Conservation (phyloP, 2,113 vertebrate genomes). For the Rhabdornis inornatus region DNA sequence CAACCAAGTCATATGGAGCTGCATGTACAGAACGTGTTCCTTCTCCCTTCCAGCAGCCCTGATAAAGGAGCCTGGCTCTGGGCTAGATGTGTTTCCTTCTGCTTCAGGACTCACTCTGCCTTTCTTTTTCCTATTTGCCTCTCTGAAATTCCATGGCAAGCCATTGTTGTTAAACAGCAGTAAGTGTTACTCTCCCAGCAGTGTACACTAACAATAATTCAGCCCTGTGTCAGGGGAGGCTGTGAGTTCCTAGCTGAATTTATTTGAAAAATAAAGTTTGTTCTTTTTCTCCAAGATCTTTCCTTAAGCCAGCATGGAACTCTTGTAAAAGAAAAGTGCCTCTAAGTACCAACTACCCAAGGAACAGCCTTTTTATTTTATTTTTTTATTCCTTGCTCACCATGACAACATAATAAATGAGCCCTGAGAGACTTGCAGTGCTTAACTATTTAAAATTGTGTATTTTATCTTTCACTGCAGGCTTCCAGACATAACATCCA, state of each 20-base stretch:
- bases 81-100: conserved; percentile 7
- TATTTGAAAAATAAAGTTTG: conserved; percentile 74
- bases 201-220: conserved; percentile 66
- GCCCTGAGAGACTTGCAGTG: conserved; percentile 54
- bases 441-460: conserved; percentile 63
- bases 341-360: conserved; percentile 69
- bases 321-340: conserved; percentile 74
- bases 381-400: conserved; percentile 70
- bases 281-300: conserved; percentile 59
- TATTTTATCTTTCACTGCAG: conserved; percentile 53
- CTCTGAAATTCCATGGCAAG: conserved; percentile 44
- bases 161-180: conserved; percentile 54
- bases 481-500: conserved; percentile 58
- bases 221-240: conserved; percentile 46
- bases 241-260: conserved; percentile 64
- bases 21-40: not conserved
- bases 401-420: conserved; percentile 74
- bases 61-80: not conserved
- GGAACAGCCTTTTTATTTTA: conserved; percentile 65
- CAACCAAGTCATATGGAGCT: not conserved
- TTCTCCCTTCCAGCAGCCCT: not conserved
- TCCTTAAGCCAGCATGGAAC: conserved; percentile 72
- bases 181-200: conserved; percentile 53
- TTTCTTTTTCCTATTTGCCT: conserved; percentile 44
- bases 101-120: conserved; percentile 46